Evolutionary conservation across 2,797 vertebrate genomes (phyloP), one percentile per base, ranked within the genome.

Genomic region (Catostomus latipinnis): DNA sequence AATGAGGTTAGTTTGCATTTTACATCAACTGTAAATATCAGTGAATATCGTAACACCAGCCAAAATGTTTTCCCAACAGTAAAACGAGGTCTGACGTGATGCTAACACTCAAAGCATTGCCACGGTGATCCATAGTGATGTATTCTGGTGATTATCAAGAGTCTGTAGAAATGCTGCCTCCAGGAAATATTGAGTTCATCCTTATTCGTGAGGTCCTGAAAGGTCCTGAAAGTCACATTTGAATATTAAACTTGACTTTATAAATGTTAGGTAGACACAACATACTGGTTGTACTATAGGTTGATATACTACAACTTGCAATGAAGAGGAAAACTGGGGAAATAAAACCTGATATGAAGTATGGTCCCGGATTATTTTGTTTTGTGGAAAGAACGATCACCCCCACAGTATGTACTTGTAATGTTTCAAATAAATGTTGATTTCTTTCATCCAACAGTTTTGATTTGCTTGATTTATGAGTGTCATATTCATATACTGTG

Each of bases 401-500:
- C 68, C 81, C 68, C 61, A 67, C 22, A 12, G 11, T 81, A 74
- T 81, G 73, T 83, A 83, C 48, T 77, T 83, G 74, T 76, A 82
- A 82, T 56, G 66, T 82, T 85, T 65, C 46, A 74, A 78, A 92
- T 88, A 89, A 92, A 91, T 87, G 86, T 90, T 88, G 85, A 78
- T 89, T 88, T 87, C 78, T 88, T 90, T 88, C 84, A 65, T 81
- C 84, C 78, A 85, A 6, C 53, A 4, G 45, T 45, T 76, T 72
- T 61, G n/a, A 5, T 1, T 18, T 74, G 57, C 48, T 53, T 83
- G 13, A 43, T 13, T 67, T 34, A 18, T 76, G 6, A 67, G 8
- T 8, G 34, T 34, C 34, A 34, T 34, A 34, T 34, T 34, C 34
- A 34, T 34, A 4, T 34, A 34, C 34, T 34, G 34, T 34, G 34